Conservation (phyloP, 2,113 vertebrate genomes). For the Otolemur garnettii region DNA sequence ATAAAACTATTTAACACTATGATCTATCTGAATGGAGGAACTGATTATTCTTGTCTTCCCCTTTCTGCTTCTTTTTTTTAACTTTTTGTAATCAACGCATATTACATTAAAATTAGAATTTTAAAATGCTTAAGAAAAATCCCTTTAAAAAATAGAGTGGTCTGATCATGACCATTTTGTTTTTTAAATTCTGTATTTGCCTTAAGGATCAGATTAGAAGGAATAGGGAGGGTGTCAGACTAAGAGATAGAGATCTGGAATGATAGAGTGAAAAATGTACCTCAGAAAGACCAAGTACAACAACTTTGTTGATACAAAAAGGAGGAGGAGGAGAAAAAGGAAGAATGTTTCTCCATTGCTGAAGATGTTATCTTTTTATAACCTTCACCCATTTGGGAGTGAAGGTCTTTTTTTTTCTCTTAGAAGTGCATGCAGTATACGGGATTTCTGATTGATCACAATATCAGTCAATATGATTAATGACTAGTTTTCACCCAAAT, state of each 20-base stretch:
- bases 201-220: neutral
- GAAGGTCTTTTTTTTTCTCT: neutral
- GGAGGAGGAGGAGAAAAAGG: neutral
- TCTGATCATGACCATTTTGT: neutral
- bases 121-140: constrained; percentile 16
- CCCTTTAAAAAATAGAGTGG: neutral
- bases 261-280: neutral
- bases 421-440: neutral
- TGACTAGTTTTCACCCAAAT: constrained; percentile 35
- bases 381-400: neutral
- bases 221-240: neutral
- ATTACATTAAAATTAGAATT: constrained; percentile 16
- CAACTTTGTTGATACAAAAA: neutral
- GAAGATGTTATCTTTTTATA: neutral
- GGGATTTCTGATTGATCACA: neutral
- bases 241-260: neutral
- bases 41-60: neutral
- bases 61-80: constrained; percentile 6
- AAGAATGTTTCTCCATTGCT: neutral
- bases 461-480: constrained; percentile 12
- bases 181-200: neutral
- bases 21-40: neutral
- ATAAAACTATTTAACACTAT: constrained; percentile 7
- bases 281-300: neutral
- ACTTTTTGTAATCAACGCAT: neutral